phyloP scores from a whole-genome alignment of 2,113 vertebrate species.

The Nothobranchius furzeri region DNA sequence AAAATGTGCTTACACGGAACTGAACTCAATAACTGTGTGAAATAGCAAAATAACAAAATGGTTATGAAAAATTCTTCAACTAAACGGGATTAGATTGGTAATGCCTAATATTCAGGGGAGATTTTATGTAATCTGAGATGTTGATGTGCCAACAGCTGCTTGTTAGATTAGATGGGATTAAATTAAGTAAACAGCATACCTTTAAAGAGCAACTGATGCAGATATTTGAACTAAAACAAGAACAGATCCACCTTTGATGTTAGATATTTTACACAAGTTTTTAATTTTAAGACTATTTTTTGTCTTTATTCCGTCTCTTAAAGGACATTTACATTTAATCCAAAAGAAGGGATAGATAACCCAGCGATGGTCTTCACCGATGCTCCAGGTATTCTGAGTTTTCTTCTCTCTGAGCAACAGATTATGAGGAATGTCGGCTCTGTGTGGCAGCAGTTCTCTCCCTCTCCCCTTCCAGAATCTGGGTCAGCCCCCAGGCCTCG shows the following conservation, averaged over 20 bases:
- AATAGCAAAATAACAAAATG: no score
- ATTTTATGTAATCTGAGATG: not conserved
- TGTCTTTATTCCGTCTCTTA: constrained; percentile 19
- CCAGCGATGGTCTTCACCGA: constrained; percentile 88
- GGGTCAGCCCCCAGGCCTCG: constrained; percentile 62
- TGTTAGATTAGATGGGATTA: not conserved
- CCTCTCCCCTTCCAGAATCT: constrained; percentile 32
- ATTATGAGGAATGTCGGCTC: not conserved
- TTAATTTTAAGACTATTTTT: not conserved
- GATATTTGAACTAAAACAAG: no score
- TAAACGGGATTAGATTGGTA: not conserved
- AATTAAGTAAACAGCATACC: not conserved
- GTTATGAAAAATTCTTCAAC: no score
- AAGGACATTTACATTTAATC: constrained; percentile 91
- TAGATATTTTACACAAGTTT: no score
- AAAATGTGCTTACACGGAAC: not conserved
- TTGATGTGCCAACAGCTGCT: not conserved
- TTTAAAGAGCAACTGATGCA: no score
- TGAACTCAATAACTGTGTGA: not conserved
- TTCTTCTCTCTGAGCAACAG: no score
- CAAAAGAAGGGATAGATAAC: constrained; percentile 93
- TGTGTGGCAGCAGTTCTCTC: not conserved
- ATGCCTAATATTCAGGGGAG: no score
- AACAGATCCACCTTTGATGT: no score
- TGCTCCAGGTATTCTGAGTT: constrained; percentile 77